A percentile compares a stretch with the other conserved stretches of the same genome.
These are phyloP conservation scores for Leptosomus discolor DNA, from an alignment of 2,113 vertebrate species.

Conservation along the genomic window DNA sequence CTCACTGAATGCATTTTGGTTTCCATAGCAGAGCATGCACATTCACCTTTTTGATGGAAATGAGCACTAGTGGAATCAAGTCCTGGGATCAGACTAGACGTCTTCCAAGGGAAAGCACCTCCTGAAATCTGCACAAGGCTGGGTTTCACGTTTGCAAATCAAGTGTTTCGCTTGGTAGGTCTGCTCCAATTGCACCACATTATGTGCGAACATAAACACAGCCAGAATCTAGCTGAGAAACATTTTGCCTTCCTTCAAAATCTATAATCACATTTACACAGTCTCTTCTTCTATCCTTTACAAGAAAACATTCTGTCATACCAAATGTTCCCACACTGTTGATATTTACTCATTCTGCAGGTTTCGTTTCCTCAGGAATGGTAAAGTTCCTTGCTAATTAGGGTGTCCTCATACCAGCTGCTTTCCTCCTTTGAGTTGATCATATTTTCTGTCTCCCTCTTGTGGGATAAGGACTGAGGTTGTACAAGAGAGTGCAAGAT, in stretches of 20 bases:
- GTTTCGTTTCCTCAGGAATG: background rate
- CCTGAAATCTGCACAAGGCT: background rate
- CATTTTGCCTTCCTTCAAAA: constrained; percentile 41
- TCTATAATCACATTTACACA: constrained; percentile 8
- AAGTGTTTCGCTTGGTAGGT: constrained; percentile 15
- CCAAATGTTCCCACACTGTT: constrained; percentile 47
- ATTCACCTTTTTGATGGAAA: background rate
- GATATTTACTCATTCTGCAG: background rate
- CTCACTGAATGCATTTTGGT: background rate
- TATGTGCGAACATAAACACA: constrained; percentile 13
- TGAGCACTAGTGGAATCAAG: background rate
- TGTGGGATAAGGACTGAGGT: background rate
- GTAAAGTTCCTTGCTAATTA: background rate
- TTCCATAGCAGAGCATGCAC: background rate
- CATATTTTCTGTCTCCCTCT: background rate
- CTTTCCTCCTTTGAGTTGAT: background rate
- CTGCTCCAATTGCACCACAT: constrained; percentile 20
- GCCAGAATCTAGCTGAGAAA: constrained; percentile 21
- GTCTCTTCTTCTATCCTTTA: constrained; percentile 7
- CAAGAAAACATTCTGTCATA: constrained; percentile 60
- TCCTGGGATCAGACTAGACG: background rate
- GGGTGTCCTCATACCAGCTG: background rate
- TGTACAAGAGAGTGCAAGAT: background rate
- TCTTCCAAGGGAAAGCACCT: background rate
- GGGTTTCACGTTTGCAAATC: background rate